Conservation (phyloP, 2,797 vertebrate species). For the Microchirus variegatus region DNA sequence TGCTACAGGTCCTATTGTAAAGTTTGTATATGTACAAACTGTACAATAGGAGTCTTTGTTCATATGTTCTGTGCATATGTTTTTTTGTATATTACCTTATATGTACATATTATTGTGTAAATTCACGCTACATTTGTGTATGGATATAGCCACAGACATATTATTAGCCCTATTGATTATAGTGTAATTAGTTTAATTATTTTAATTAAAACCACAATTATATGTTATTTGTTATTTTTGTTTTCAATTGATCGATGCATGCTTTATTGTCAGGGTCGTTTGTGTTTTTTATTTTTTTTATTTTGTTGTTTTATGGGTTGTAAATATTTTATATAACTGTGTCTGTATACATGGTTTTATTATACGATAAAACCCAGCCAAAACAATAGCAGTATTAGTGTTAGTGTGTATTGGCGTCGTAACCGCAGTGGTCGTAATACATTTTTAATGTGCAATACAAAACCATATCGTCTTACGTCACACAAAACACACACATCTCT, state of each 20-base stretch:
- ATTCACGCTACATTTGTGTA: too few relatives aligned
- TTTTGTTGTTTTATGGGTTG: too few relatives aligned
- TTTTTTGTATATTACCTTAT: too few relatives aligned
- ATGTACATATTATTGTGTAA: too few relatives aligned
- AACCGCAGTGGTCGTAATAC: conserved; percentile 8
- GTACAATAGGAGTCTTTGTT: too few relatives aligned
- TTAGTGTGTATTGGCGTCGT: neutral
- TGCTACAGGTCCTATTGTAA: too few relatives aligned
- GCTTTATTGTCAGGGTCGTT: neutral
- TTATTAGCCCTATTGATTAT: too few relatives aligned
- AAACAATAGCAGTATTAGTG: neutral
- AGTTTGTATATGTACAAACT: too few relatives aligned
- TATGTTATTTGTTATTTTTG: neutral
- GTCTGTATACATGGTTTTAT: conserved; percentile 4
- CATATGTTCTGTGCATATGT: too few relatives aligned
- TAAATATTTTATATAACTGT: neutral
- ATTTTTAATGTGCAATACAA: conserved; percentile 29
- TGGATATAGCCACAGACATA: too few relatives aligned
- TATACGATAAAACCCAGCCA: conserved; percentile 1
- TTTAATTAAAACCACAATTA: neutral
- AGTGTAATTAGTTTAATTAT: too few relatives aligned
- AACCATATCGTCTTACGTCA: conserved; percentile 23
- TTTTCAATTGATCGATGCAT: neutral
- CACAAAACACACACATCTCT: conserved; percentile 6
- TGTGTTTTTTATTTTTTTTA: neutral